Conservation (phyloP, 2,113 vertebrate species). For the Tenrec ecaudatus region DNA sequence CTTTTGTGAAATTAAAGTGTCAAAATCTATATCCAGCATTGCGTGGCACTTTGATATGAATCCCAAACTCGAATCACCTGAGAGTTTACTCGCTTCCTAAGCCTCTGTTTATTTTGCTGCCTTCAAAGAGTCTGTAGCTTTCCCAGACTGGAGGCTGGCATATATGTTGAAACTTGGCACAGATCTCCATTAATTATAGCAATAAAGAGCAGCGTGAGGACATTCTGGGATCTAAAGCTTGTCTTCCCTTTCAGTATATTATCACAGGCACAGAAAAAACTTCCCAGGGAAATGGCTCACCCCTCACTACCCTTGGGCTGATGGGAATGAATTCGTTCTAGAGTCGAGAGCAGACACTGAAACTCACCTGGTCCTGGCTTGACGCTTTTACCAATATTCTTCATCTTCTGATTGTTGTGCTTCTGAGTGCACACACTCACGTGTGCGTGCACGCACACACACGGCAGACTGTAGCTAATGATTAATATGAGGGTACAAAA, state of each 20-base stretch:
- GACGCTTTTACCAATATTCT: not conserved
- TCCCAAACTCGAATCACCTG: slow-evolving; percentile 21
- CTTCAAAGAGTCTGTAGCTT: not conserved
- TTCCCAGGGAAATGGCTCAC: no score
- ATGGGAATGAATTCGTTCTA: not conserved
- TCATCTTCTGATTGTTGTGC: not conserved
- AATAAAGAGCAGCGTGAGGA: not conserved
- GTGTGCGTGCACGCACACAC: no score
- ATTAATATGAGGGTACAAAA: not conserved
- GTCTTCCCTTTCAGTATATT: not conserved
- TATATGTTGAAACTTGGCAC: not conserved
- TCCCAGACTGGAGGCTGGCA: not conserved
- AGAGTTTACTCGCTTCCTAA: not conserved
- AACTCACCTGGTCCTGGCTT: not conserved
- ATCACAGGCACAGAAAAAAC: not conserved
- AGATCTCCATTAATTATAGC: not conserved
- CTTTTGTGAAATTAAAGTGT: slow-evolving; percentile 18
- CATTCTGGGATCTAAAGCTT: not conserved
- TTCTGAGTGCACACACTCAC: no score
- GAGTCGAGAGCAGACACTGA: not conserved
- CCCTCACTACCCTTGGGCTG: not conserved
- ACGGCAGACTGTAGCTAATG: not conserved
- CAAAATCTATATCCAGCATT: not conserved
- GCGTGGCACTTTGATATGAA: slow-evolving; percentile 2
- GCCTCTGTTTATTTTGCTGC: not conserved